phyloP scores from a whole-genome alignment of 2,113 vertebrate genomes.

The Silurus meridionalis region DNA sequence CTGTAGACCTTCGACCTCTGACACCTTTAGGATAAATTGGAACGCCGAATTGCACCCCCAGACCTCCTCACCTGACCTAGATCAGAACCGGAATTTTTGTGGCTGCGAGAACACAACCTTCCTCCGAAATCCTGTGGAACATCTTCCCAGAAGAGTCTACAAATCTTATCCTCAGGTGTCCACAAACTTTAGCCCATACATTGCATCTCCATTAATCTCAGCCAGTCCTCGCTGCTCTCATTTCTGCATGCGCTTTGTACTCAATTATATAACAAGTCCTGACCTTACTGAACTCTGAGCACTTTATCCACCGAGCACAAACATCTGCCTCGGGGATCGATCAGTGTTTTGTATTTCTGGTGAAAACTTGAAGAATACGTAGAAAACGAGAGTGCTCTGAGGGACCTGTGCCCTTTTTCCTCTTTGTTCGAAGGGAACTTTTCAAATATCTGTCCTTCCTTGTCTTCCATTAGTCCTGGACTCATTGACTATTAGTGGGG shows the following conservation, averaged over 20 bases:
- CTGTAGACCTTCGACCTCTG: no score
- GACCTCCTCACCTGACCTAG: no score
- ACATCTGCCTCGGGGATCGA: constrained; percentile 21
- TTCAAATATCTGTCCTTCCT: constrained; percentile 2
- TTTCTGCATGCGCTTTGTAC: neutral
- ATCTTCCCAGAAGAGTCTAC: no score
- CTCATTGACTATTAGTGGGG: constrained; percentile 24
- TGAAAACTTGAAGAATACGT: neutral
- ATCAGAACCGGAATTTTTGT: no score
- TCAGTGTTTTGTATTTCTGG: constrained; percentile 29
- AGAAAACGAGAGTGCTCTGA: constrained; percentile 11
- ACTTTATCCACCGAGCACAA: constrained; percentile 11
- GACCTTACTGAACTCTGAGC: constrained; percentile 8
- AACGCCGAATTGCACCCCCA: no score
- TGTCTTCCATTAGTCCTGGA: constrained; percentile 1
- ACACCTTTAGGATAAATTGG: no score
- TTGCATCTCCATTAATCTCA: no score
- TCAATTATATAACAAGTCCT: constrained; percentile 5
- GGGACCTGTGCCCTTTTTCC: neutral
- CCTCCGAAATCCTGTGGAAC: no score
- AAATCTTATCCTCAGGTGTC: no score
- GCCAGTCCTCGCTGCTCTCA: no score
- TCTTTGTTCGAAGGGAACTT: neutral
- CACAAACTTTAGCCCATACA: no score
- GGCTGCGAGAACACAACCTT: no score